Evolutionary conservation across 1,140 invertebrate genomes (phyloP), one percentile per base, ranked within the genome.

Genomic region (Anastrepha ludens): DNA sequence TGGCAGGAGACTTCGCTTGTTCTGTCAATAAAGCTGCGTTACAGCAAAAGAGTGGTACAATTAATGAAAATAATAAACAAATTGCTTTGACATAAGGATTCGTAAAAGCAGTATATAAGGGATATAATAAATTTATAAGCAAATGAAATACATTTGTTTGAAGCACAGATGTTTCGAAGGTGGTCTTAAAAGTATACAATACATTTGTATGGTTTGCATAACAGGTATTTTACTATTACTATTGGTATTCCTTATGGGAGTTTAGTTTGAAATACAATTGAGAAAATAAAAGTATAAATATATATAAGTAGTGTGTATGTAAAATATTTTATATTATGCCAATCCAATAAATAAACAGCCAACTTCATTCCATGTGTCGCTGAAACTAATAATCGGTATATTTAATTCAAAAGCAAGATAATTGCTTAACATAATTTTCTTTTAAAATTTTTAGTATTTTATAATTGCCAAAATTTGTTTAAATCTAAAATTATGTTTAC

Each of bases 361-460:
- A 81, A 81, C 74, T 81, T 81, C 74, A 81, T 81, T 81, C 47
- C 50, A 81, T 55, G 74, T 47, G 47, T 55, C 50, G 74, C 74
- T 81, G 74, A 55, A 81, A 81, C 15, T 62, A 62, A 2, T 81
- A 81, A 81, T 81, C 17, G 17, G 1, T 7, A 55, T 55, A 55
- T 55, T 55, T 7, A 70, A 74, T 44, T 44, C 41, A 74, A 47
- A 47, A 44, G 39, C 9, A 74, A 17, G 39, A 74, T 74, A 44
- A 13, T 47, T 74, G 64, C 47, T 74, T 74, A 74, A 5, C 47
- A 74, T 74, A 15, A 74, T 47, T 3, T 74, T 74, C 44, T 15
- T 74, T 15, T 47, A 44, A 74, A 74, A 47, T 17, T 74, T 11
- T 74, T 81, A 81, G n/a, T 55, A n/a, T 55, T 11, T 9, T 55